A percentile compares a stretch with the other conserved stretches of the same genome.
Evolutionary conservation across 2,888 invertebrate genomes (phyloP).

Genomic region (Bhutanitis thaidina): DNA sequence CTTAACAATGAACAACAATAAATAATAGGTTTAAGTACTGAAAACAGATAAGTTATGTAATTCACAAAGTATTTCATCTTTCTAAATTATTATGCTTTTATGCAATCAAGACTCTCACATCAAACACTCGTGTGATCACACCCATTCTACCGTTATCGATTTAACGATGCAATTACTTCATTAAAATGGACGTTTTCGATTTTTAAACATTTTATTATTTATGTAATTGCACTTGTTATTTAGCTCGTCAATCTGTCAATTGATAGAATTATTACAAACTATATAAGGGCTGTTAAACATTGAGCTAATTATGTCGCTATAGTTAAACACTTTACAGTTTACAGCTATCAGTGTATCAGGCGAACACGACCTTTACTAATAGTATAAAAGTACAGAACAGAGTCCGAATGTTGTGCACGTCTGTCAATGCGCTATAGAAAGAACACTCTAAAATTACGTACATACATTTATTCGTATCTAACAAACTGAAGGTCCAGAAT

Average conservation of each 20-base stretch:
- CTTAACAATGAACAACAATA: slow-evolving; percentile 21
- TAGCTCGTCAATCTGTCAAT: slow-evolving; percentile 48
- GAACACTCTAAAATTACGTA: slow-evolving; percentile 10
- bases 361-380: slow-evolving; percentile 6
- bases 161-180: slow-evolving; percentile 49
- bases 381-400: not conserved
- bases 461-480: slow-evolving; percentile 15
- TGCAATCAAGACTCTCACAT: not conserved
- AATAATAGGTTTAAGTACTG: slow-evolving; percentile 22
- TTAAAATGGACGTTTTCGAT: slow-evolving; percentile 63
- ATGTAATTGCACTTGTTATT: slow-evolving; percentile 71
- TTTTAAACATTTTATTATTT: slow-evolving; percentile 52
- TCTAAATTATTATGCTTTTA: too few species aligned
- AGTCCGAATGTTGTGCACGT: not conserved
- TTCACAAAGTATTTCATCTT: too few species aligned
- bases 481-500: slow-evolving; percentile 17
- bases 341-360: not conserved
- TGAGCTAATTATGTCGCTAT: slow-evolving; percentile 22
- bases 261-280: slow-evolving; percentile 36
- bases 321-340: slow-evolving; percentile 8
- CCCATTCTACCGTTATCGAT: slow-evolving; percentile 29
- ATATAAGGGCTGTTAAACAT: slow-evolving; percentile 32
- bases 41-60: not conserved
- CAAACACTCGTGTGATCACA: slow-evolving; percentile 27
- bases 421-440: slow-evolving; percentile 3